These are phyloP conservation scores for Catharus bicknelli DNA, from an alignment of 2,113 vertebrate species.

Conservation along the genomic window DNA sequence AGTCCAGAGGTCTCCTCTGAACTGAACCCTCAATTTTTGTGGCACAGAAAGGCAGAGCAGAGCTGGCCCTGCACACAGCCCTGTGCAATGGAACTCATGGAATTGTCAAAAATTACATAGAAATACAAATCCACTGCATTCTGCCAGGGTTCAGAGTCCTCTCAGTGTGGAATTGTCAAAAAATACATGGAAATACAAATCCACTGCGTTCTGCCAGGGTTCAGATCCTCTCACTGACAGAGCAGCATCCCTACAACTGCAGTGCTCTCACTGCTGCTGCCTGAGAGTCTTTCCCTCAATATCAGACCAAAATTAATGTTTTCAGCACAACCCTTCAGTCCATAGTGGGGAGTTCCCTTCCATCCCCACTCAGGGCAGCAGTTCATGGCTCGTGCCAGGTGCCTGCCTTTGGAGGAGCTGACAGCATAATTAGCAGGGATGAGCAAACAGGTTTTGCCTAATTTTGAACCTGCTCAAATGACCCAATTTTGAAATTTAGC, in stretches of 20 bases:
- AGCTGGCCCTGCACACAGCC: not conserved
- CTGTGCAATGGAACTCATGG: accelerated
- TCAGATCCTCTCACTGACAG: not conserved
- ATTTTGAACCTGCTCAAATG: conserved; percentile 33
- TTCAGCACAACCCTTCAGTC: not conserved
- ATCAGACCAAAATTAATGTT: not conserved
- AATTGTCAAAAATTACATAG: not conserved
- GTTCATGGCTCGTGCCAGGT: not conserved
- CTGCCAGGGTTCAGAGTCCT: not conserved
- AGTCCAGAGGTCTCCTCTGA: not conserved
- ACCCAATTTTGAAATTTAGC: conserved; percentile 53
- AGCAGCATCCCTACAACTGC: not conserved
- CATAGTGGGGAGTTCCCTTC: not conserved
- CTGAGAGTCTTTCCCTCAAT: not conserved
- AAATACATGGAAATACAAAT: not conserved
- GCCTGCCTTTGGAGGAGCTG: conserved; percentile 7
- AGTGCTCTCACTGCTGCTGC: not conserved
- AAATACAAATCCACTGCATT: not conserved
- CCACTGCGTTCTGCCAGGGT: not conserved
- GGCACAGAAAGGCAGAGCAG: not conserved
- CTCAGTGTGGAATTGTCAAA: too few species aligned
- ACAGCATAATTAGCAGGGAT: conserved; percentile 11
- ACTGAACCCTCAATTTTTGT: too few species aligned
- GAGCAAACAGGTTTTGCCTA: conserved; percentile 46
- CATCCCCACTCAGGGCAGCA: not conserved